Evolutionary conservation across 2,888 invertebrate species (phyloP).

Genomic region (Oasisia sp.): DNA sequence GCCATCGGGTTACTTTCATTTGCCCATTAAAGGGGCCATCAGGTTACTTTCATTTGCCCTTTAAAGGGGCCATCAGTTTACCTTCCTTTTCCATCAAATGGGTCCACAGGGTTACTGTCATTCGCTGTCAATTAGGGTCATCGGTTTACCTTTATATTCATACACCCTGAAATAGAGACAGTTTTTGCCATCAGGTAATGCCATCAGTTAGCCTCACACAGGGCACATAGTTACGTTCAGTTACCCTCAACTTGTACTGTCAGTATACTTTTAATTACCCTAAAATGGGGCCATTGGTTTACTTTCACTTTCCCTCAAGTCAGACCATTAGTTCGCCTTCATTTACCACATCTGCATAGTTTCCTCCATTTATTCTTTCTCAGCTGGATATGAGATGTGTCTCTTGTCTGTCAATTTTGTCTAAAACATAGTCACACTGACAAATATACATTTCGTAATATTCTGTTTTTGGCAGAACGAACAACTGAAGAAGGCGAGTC

Average conservation of each 20-base stretch:
- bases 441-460: not conserved
- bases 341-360: not conserved
- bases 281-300: not conserved
- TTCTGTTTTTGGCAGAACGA: slow-evolving; percentile 28
- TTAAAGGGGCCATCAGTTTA: not conserved
- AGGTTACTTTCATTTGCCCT: not conserved
- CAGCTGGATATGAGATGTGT: too few relatives aligned
- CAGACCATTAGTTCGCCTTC: not conserved
- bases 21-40: not conserved
- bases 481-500: slow-evolving; percentile 22
- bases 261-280: not conserved
- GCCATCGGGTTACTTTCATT: not conserved
- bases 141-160: not conserved
- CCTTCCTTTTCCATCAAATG: not conserved
- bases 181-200: not conserved
- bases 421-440: not conserved
- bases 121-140: not conserved
- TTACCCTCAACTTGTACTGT: not conserved
- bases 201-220: not conserved
- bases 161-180: too few relatives aligned
- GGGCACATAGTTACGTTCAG: not conserved
- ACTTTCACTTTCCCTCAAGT: not conserved
- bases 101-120: not conserved
- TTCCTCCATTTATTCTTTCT: too few relatives aligned
- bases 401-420: not conserved